A percentile compares a stretch with the other conserved stretches of the same genome.
Evolutionary conservation across 2,888 invertebrate species (phyloP).

Genomic region (Philhelius pedissequus): DNA sequence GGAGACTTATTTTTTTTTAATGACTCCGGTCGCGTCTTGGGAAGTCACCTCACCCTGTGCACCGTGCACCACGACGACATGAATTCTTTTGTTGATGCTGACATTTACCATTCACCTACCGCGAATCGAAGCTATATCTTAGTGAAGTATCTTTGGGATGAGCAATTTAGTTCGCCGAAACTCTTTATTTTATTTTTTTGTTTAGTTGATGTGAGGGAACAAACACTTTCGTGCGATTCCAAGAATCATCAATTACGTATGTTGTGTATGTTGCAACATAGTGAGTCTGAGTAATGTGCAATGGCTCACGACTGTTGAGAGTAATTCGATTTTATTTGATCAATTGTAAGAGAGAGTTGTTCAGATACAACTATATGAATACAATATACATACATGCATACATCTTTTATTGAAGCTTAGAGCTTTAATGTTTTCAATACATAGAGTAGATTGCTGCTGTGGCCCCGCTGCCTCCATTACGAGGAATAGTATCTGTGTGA

Average conservation of each 20-base stretch:
- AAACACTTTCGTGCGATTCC: constrained; percentile 52
- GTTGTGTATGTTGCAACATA: constrained; percentile 51
- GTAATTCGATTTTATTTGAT: constrained; percentile 65
- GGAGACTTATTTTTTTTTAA: background rate
- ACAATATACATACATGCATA: background rate
- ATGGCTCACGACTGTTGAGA: constrained; percentile 59
- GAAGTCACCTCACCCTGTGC: background rate
- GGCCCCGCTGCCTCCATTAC: background rate
- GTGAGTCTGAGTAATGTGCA: constrained; percentile 58
- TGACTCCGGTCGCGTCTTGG: background rate
- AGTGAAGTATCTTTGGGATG: background rate
- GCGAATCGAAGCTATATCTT: background rate
- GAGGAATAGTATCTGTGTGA: background rate
- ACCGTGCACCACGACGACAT: background rate
- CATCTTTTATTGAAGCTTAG: background rate
- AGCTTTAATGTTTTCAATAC: constrained; percentile 14
- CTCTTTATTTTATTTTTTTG: background rate
- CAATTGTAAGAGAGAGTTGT: constrained; percentile 43
- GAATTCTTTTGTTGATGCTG: constrained; percentile 21
- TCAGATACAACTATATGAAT: background rate
- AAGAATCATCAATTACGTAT: constrained; percentile 65
- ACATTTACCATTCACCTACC: constrained; percentile 55
- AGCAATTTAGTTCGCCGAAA: constrained; percentile 16
- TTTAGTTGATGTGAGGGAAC: constrained; percentile 9
- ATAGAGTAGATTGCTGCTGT: constrained; percentile 23